Evolutionary conservation across 1,140 invertebrate genomes (phyloP).

Genomic region (Idris sp.): DNA sequence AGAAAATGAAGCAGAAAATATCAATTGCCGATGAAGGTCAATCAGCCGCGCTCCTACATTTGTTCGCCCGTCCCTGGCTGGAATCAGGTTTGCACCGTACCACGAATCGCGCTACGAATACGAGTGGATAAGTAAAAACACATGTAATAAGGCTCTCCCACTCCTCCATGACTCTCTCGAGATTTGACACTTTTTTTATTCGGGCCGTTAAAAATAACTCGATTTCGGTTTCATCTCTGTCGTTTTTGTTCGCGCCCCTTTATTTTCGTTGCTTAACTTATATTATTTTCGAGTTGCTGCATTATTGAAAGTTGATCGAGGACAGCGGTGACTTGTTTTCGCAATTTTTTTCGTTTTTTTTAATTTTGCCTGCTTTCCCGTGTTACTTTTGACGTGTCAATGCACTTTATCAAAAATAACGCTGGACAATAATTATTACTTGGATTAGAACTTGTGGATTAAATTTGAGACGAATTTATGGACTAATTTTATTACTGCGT

Average conservation of each 20-base stretch:
- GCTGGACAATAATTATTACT: constrained; percentile 3
- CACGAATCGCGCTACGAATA: constrained; percentile 38
- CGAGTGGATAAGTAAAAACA: constrained; percentile 42
- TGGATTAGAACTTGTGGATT: constrained; percentile 1
- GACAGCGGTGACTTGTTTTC: constrained; percentile 26
- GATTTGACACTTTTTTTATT: constrained; percentile 46
- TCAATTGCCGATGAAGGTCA: constrained; percentile 22
- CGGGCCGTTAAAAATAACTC: constrained; percentile 35
- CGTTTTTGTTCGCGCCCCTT: constrained; percentile 8
- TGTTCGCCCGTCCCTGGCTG: constrained; percentile 37
- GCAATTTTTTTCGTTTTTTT: constrained; percentile 20
- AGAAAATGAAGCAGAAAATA: neutral
- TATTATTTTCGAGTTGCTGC: constrained; percentile 15
- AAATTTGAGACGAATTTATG: constrained; percentile 38
- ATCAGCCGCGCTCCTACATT: neutral
- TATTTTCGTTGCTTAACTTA: constrained; percentile 19
- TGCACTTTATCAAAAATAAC: constrained; percentile 34
- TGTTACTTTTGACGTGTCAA: constrained; percentile 39
- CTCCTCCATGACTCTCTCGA: neutral
- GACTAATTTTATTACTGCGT: constrained; percentile 23
- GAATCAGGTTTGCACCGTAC: constrained; percentile 48
- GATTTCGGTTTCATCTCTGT: constrained; percentile 28
- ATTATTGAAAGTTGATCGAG: constrained; percentile 51
- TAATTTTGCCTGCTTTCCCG: constrained; percentile 27
- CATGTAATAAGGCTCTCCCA: constrained; percentile 29